Evolutionary conservation across 1,140 invertebrate species (phyloP).

Genomic region (Lepidurus arcticus): DNA sequence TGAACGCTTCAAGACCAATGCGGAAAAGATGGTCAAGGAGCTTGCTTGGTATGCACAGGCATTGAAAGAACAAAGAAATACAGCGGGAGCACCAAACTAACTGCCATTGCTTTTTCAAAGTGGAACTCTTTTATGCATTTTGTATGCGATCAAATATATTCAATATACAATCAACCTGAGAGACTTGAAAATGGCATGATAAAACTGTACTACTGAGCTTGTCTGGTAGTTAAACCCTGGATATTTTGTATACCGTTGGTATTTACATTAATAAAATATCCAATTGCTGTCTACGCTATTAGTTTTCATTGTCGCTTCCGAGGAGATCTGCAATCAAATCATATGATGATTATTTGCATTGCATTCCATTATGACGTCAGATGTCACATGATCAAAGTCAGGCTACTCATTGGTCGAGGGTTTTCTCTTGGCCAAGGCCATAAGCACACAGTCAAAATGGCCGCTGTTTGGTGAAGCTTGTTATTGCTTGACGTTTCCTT

Average conservation of each 20-base stretch:
- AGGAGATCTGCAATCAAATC: neutral
- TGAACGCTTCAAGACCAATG: conserved; percentile 41
- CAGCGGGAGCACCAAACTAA: conserved; percentile 28
- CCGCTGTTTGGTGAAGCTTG: conserved; percentile 20
- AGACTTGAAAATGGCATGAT: no score
- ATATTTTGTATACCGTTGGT: no score
- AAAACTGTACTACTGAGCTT: no score
- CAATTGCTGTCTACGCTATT: neutral
- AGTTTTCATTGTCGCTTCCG: neutral
- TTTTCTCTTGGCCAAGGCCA: conserved; percentile 21
- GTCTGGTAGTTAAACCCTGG: no score
- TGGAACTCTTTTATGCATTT: no score
- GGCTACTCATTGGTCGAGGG: neutral
- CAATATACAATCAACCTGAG: no score
- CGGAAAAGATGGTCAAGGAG: conserved; percentile 42
- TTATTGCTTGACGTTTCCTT: conserved; percentile 15
- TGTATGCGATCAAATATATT: no score
- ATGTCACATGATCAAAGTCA: neutral
- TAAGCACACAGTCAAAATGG: conserved; percentile 10
- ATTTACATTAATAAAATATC: no score
- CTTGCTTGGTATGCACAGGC: conserved; percentile 46
- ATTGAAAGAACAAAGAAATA: conserved; percentile 42
- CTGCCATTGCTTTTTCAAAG: no score
- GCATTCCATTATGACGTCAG: conserved; percentile 18
- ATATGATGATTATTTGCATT: neutral